Evolutionary conservation across 1,140 invertebrate species (phyloP).

Genomic region (Drosophila fuyamai): DNA sequence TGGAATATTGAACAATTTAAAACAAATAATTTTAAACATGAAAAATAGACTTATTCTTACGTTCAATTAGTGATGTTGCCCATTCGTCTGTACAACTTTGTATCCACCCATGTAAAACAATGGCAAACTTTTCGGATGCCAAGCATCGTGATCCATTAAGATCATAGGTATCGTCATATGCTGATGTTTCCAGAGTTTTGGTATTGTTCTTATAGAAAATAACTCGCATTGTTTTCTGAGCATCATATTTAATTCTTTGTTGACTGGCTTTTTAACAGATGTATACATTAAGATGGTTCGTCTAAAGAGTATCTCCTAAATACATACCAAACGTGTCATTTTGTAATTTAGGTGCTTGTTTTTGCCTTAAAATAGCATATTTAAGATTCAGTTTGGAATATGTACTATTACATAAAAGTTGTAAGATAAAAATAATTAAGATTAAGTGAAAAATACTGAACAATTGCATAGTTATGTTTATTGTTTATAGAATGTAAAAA

Average conservation of each 20-base stretch:
- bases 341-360: neutral
- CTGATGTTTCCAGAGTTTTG: constrained; percentile 50
- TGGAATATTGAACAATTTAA: constrained; percentile 29
- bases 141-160: constrained; percentile 51
- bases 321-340: constrained; percentile 49
- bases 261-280: constrained; percentile 17
- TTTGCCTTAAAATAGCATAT: constrained; percentile 30
- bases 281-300: neutral
- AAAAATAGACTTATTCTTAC: constrained; percentile 37
- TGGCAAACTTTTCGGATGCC: constrained; percentile 67
- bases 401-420: constrained; percentile 7
- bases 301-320: neutral
- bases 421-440: constrained; percentile 6
- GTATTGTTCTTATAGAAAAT: constrained; percentile 68
- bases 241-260: constrained; percentile 40
- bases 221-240: constrained; percentile 53
- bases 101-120: constrained; percentile 81
- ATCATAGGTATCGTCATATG: constrained; percentile 35
- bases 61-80: constrained; percentile 68
- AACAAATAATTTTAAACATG: neutral
- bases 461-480: constrained; percentile 6
- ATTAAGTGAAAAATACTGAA: neutral
- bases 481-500: constrained; percentile 16
- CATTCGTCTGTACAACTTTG: constrained; percentile 76
- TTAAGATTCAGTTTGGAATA: constrained; percentile 33